Conservation (phyloP, 2,113 vertebrate species). For the Seriola quinqueradiata region DNA sequence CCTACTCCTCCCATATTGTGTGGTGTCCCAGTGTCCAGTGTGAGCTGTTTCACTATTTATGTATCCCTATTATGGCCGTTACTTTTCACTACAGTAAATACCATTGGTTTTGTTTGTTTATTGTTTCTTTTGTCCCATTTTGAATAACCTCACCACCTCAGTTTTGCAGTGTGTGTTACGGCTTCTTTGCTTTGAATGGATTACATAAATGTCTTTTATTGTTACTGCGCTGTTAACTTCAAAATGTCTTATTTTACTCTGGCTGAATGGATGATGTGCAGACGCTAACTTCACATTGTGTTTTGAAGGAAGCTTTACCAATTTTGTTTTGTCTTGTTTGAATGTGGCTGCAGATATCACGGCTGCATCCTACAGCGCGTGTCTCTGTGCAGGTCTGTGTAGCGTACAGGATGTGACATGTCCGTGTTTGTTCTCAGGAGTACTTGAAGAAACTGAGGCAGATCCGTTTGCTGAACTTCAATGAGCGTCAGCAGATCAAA, state of each 20-base stretch:
- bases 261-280: slow-evolving; percentile 9
- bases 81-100: slow-evolving; percentile 3
- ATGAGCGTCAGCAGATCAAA: slow-evolving; percentile 97
- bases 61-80: slow-evolving; percentile 30
- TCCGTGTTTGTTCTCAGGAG: slow-evolving; percentile 84
- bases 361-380: neutral
- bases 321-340: neutral
- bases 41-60: slow-evolving; percentile 19
- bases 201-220: neutral
- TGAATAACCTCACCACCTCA: neutral
- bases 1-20: slow-evolving; percentile 4
- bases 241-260: slow-evolving; percentile 1
- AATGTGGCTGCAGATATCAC: slow-evolving; percentile 5
- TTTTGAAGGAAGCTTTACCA: neutral
- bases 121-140: slow-evolving; percentile 17
- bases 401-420: slow-evolving; percentile 32
- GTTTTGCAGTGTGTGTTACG: slow-evolving; percentile 17
- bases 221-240: slow-evolving; percentile 3
- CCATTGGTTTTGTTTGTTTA: slow-evolving; percentile 7
- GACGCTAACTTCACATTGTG: neutral
- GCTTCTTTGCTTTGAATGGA: slow-evolving; percentile 42
- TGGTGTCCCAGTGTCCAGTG: slow-evolving; percentile 15
- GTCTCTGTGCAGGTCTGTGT: slow-evolving; percentile 14
- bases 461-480: slow-evolving; percentile 97
- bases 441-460: slow-evolving; percentile 94